These are phyloP conservation scores for Alca torda DNA, from an alignment of 2,797 vertebrate genomes.

Conservation along the genomic window DNA sequence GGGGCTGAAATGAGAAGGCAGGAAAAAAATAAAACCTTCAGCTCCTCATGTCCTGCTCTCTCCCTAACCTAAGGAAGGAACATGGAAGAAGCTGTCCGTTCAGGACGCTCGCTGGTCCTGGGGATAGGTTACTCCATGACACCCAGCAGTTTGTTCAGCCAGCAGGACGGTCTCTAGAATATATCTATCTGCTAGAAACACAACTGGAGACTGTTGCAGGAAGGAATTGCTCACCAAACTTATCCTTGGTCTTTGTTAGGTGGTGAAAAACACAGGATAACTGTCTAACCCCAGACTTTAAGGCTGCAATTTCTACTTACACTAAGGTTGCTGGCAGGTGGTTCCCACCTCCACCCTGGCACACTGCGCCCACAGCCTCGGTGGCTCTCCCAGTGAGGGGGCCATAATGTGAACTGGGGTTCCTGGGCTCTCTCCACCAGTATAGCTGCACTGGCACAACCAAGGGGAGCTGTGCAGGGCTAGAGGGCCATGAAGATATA, in stretches of 20 bases:
- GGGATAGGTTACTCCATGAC: neutral
- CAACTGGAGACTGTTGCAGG: neutral
- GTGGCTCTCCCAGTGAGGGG: neutral
- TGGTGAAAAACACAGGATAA: neutral
- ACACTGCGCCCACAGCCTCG: accelerated
- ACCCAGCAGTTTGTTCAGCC: neutral
- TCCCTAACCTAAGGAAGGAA: neutral
- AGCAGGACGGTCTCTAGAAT: neutral
- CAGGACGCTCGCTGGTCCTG: neutral
- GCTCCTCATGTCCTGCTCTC: neutral
- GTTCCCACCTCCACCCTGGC: accelerated
- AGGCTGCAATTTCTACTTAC: neutral
- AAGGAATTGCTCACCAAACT: neutral
- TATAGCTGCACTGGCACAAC: neutral
- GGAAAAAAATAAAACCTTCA: neutral
- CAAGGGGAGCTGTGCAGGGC: neutral
- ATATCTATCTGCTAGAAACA: neutral
- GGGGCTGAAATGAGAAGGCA: neutral
- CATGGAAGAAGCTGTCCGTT: neutral
- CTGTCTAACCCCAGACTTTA: neutral
- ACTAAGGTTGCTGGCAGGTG: neutral
- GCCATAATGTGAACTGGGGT: neutral
- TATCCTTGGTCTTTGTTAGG: neutral
- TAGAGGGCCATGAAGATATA: neutral
- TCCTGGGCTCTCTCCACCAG: neutral